Conservation (phyloP, 2,888 invertebrate species). For the Eristalinus aeneus region DNA sequence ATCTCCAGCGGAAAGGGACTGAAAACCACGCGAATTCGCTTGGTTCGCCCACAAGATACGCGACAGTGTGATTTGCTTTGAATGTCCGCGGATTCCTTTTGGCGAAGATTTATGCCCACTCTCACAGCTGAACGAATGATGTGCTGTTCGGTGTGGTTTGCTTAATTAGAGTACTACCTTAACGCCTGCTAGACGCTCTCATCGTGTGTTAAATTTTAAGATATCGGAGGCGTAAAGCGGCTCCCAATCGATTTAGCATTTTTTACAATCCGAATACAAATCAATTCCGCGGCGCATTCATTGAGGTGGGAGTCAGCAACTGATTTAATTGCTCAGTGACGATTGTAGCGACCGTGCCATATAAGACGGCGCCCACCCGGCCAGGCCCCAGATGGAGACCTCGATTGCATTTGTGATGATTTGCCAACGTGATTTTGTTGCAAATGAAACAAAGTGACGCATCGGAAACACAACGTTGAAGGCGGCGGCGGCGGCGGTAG, state of each 20-base stretch:
- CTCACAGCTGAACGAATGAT: neutral
- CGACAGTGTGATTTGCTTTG: neutral
- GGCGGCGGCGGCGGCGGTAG: neutral
- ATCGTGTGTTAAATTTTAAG: neutral
- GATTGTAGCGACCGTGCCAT: neutral
- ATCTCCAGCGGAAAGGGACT: neutral
- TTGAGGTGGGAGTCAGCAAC: neutral
- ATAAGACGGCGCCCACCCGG: neutral
- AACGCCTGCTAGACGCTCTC: neutral
- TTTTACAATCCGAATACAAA: neutral
- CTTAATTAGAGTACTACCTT: neutral
- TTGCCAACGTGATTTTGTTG: neutral
- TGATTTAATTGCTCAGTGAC: neutral
- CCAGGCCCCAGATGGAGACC: neutral
- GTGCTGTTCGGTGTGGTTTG: neutral
- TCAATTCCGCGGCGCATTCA: neutral
- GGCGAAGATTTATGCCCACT: neutral
- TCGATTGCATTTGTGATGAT: neutral
- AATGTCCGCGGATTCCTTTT: neutral
- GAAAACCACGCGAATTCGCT: neutral
- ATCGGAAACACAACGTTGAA: neutral
- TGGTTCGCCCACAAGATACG: too few species aligned
- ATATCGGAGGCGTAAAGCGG: neutral
- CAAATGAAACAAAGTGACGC: neutral
- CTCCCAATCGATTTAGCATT: neutral